Base-by-base conservation (phyloP, 2,113 vertebrate genomes). In the Salminus brasiliensis region DNA sequence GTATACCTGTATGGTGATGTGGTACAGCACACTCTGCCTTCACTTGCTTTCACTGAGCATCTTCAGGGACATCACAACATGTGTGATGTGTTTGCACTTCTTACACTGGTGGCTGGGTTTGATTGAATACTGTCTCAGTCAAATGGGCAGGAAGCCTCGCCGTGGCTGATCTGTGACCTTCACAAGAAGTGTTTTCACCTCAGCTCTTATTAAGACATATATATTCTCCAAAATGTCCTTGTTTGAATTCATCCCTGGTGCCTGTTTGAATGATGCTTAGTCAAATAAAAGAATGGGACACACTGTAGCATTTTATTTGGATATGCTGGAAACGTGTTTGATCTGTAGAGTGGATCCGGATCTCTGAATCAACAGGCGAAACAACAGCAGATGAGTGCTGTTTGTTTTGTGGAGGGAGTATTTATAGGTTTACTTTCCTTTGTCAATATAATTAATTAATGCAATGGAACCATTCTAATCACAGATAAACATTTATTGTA, bases 151-250 rank as follows among this genome's bases (percentile, higher is more conserved):
- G 36, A 39, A 5, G 36, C 9, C 9, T 39, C 9, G 36, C 36
- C 4, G 36, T 39, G 36, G 9, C 4, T 5, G 36, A 9, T 9
- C 36, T 39, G 2, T 18, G 7, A 29, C 32, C 5, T 29, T 9
- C n/a, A 8, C 34, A n/a, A 53, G 34, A 34, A 71, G 53, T 71
- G 3, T 6, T 1, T 53, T 34, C 11, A 49, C 27, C 43, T 16
- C 25, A 13, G 45, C 29, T 36, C n/a, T 15, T 55, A 23, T 71
- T 3, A 55, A 23, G 23, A 55, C 23, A n/a, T 55, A 1, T 62
- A 41, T 74, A 45, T 74, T 39, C 55, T 34, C 15, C 29, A 18
- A 45, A 30, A 45, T 57, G 45, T 62, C 72, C 72, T 62, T 60
- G 36, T 73, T 29, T 43, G 25, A 5, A 27, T 45, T 45, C 43